Conservation (phyloP, 1,140 invertebrate genomes). For the Scaptodrosophila lebanonensis region DNA sequence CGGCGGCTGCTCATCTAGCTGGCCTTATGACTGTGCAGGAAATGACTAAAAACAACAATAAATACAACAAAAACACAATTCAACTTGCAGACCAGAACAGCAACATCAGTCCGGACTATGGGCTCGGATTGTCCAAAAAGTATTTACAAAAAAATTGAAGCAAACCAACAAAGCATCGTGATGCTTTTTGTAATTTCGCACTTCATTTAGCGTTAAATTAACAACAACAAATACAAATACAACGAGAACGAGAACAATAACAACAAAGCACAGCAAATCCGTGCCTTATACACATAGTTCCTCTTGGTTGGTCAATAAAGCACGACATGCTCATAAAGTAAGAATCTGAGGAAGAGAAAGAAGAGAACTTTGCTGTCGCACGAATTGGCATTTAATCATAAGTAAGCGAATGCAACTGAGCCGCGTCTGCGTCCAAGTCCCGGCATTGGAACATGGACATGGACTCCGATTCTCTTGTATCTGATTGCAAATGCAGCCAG, state of each 20-base stretch:
- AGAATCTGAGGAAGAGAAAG: background rate
- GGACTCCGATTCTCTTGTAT: slow-evolving; percentile 42
- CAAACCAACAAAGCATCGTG: slow-evolving; percentile 25
- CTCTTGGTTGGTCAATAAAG: slow-evolving; percentile 34
- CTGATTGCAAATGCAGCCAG: background rate
- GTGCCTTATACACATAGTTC: slow-evolving; percentile 25
- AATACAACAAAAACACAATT: background rate
- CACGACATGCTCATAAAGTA: slow-evolving; percentile 55
- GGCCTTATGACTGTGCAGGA: slow-evolving; percentile 36
- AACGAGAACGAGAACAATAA: too few relatives aligned
- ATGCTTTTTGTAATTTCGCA: slow-evolving; percentile 63
- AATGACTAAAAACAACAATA: background rate
- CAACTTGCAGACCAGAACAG: background rate
- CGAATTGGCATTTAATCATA: slow-evolving; percentile 68
- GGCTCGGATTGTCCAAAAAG: slow-evolving; percentile 8
- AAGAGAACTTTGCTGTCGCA: slow-evolving; percentile 32
- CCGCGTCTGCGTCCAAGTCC: too few relatives aligned
- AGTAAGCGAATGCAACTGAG: slow-evolving; percentile 22
- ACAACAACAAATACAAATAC: slow-evolving; percentile 43
- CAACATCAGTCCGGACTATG: slow-evolving; percentile 16
- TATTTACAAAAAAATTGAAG: slow-evolving; percentile 30
- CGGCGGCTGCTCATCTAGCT: too few relatives aligned
- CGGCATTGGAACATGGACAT: too few relatives aligned
- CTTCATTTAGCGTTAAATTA: slow-evolving; percentile 76
- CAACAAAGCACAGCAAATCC: slow-evolving; percentile 19